A percentile compares a stretch with the other conserved stretches of the same genome.
Conservation (phyloP, 2,888 invertebrate species). For the Lissonota sp. region DNA sequence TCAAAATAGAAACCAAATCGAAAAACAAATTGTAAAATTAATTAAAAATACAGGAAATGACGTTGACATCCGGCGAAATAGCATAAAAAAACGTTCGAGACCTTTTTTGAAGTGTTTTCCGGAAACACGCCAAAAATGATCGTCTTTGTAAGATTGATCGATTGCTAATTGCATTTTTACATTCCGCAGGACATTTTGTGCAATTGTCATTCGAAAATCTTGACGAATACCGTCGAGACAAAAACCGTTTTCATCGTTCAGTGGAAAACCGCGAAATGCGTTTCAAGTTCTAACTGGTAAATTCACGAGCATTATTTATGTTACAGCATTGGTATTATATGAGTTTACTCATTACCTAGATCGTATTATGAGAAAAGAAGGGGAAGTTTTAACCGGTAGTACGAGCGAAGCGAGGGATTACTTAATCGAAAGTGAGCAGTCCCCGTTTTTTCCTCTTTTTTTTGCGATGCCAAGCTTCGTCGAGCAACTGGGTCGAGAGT, state of each 20-base stretch:
- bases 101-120: too few relatives aligned
- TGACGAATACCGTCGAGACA: not conserved
- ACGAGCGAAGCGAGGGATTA: slow-evolving; percentile 69
- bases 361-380: slow-evolving; percentile 60
- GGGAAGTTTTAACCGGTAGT: slow-evolving; percentile 69
- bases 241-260: not conserved
- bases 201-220: slow-evolving; percentile 19
- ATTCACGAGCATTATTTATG: slow-evolving; percentile 28
- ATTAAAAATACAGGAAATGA: too few relatives aligned
- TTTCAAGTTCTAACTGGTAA: slow-evolving; percentile 52
- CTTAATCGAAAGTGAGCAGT: slow-evolving; percentile 79
- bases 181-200: slow-evolving; percentile 6
- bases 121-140: too few relatives aligned
- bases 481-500: slow-evolving; percentile 78
- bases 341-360: slow-evolving; percentile 29
- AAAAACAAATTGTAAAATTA: too few relatives aligned
- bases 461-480: slow-evolving; percentile 72
- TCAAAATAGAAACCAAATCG: too few relatives aligned
- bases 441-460: slow-evolving; percentile 50
- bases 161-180: not conserved
- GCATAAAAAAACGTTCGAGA: too few relatives aligned
- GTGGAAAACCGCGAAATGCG: slow-evolving; percentile 36
- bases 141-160: too few relatives aligned
- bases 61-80: too few relatives aligned
- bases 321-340: slow-evolving; percentile 35